Conservation (phyloP, 2,797 vertebrate species). For the Malurus leucopterus region DNA sequence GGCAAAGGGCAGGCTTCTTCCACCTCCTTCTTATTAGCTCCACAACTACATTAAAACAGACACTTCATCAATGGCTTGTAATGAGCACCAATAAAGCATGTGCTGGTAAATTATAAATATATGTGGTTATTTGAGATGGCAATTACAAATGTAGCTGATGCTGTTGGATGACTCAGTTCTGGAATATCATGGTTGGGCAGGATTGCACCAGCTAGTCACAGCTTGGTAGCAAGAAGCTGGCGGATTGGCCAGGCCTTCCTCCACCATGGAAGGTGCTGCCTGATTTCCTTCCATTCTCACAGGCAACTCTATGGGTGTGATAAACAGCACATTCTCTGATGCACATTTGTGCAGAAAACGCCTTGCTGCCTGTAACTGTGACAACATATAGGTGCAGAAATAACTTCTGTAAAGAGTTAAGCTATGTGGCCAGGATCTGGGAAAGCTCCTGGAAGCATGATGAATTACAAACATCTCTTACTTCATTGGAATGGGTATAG, state of each 20-base stretch:
- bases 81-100: slow-evolving; percentile 32
- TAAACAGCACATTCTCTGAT: background rate
- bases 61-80: slow-evolving; percentile 60
- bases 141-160: slow-evolving; percentile 23
- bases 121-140: slow-evolving; percentile 18
- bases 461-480: background rate
- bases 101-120: slow-evolving; percentile 59
- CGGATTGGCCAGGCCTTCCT: background rate
- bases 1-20: slow-evolving; percentile 26
- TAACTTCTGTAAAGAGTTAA: background rate
- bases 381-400: background rate
- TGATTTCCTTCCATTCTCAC: background rate
- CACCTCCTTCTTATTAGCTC: slow-evolving; percentile 12
- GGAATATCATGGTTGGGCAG: slow-evolving; percentile 6
- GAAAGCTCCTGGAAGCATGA: background rate
- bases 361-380: background rate
- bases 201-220: background rate
- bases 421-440: background rate
- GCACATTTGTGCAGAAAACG: background rate
- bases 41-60: slow-evolving; percentile 17
- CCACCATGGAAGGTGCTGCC: accelerated
- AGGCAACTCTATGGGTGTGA: background rate
- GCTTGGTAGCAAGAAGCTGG: background rate
- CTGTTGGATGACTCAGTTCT: background rate
- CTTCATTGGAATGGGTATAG: accelerated